Percentiles rank a stretch among this genome's conserved stretches.
Evolutionary conservation across 2,113 vertebrate genomes (phyloP).

Genomic region (Lonchura striata): DNA sequence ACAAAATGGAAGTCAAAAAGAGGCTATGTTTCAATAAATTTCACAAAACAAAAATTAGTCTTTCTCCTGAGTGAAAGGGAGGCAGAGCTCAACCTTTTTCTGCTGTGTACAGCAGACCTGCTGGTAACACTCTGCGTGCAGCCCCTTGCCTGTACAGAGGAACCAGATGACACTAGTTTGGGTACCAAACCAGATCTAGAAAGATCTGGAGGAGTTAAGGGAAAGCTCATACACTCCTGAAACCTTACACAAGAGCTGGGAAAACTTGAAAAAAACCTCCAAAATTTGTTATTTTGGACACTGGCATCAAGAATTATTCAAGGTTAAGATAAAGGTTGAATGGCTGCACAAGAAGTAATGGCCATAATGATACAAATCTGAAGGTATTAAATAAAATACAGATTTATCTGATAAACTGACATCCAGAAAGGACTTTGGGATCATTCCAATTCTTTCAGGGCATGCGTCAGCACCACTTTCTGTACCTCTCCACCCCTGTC

Average conservation of each 20-base stretch:
- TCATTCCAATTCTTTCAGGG: not conserved
- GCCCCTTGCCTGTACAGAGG: not conserved
- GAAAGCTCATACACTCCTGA: not conserved
- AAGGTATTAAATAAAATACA: not conserved
- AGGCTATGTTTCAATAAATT: not conserved
- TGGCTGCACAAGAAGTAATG: not conserved
- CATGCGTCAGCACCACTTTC: not conserved
- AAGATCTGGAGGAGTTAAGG: not conserved
- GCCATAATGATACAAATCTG: not conserved
- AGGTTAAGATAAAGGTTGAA: not conserved
- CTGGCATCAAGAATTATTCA: fast-evolving
- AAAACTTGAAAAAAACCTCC: not conserved
- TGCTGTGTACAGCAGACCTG: not conserved
- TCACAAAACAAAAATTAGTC: not conserved
- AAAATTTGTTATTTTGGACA: not conserved
- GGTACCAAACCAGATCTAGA: not conserved
- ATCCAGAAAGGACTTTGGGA: not conserved
- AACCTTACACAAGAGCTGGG: not conserved
- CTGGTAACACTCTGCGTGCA: not conserved
- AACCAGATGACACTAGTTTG: not conserved
- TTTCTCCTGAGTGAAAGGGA: not conserved
- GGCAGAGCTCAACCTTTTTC: not conserved
- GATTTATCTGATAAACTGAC: not conserved
- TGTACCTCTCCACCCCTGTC: not conserved
- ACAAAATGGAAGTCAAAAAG: not conserved